These are phyloP conservation scores for Calonectris borealis DNA, from an alignment of 2,113 vertebrate genomes.

Conservation along the genomic window DNA sequence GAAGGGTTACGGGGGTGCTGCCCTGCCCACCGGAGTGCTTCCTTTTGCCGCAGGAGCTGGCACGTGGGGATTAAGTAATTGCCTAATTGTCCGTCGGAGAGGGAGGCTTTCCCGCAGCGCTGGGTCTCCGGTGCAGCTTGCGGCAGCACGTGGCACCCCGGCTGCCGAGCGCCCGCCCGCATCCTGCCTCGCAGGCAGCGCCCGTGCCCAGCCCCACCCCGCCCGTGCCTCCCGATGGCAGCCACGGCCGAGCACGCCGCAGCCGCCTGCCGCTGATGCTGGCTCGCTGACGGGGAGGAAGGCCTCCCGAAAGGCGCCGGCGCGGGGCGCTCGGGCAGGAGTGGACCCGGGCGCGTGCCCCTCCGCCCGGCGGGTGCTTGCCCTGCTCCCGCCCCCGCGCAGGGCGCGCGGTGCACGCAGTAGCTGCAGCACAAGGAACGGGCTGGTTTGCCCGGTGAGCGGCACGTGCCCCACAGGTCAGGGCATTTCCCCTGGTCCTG, in stretches of 20 bases:
- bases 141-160: fast-evolving
- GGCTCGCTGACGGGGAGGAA: fast-evolving
- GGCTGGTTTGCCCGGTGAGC: neutral
- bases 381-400: no score
- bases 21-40: neutral
- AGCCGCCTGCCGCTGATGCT: neutral
- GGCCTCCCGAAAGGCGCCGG: neutral
- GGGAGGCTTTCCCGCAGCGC: neutral
- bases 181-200: no score
- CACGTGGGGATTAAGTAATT: neutral
- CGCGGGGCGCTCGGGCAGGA: fast-evolving
- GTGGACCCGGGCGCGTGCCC: fast-evolving
- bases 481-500: neutral
- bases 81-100: neutral
- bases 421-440: neutral
- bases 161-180: no score
- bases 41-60: neutral
- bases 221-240: neutral
- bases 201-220: no score
- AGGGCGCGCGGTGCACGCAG: neutral
- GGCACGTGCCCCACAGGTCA: no score
- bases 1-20: neutral
- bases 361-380: neutral
- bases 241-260: neutral
- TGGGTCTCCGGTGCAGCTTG: neutral